Evolutionary conservation across 2,888 invertebrate species (phyloP), one percentile per base, ranked within the genome.

Genomic region (Phragmatobia fuliginosa): DNA sequence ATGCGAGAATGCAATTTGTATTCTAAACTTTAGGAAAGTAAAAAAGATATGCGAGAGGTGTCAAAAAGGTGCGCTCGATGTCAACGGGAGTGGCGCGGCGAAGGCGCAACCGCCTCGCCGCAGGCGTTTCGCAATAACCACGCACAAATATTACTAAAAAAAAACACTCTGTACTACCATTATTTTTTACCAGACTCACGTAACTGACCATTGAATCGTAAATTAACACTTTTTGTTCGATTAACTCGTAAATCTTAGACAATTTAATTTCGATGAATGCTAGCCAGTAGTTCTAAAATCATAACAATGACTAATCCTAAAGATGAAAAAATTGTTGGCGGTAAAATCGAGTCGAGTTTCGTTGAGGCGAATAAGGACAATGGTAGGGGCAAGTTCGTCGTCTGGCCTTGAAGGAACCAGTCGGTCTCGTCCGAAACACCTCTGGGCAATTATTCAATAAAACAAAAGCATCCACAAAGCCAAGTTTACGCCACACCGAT

Each of bases 401-500:
- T 87, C 93, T 94, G 95, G 94, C 95, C 95, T 95, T 95, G 95
- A 87, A 80, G 86, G 88, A 95, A 95, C 95, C 95, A 92, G 95
- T 94, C 91, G 84, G 89, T 91, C 90, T 88, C 92, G 92, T 90
- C 94, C 94, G 91, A 94, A 95, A 94, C 94, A 92, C 93, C 92
- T 92, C 92, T 89, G 90, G 90, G 92, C 94, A 93, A 94, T 94
- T 94, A 94, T 94, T 94, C 92, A 94, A 94, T 94, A 93, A 94
- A 93, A 95, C 94, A 94, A 94, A 94, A 93, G 91, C 93, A 91
- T 90, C 91, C 87, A 83, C 79, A 88, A 83, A 77, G 86, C 86
- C 86, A 87, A 86, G 87, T 93, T 92, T 91, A 91, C 94, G 91
- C 92, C 91, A 92, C 89, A 87, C 76, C 83, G 83, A 82, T 88